A percentile compares a stretch with the other conserved stretches of the same genome.
These are phyloP conservation scores for Petrocephalus sullivani DNA, from an alignment of 2,797 vertebrate species.

Conservation along the genomic window DNA sequence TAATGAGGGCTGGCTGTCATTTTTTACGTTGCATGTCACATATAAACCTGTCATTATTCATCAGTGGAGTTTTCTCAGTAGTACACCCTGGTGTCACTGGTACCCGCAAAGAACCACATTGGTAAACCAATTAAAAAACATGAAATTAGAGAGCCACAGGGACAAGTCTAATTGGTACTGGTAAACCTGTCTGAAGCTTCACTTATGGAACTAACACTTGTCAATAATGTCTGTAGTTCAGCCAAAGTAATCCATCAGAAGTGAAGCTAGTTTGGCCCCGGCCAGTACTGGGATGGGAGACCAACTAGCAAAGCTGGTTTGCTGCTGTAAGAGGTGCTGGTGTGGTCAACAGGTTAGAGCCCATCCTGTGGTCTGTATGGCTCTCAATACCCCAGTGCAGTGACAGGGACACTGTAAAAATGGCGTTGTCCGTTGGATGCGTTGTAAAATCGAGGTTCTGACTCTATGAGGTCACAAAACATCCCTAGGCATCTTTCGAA, in stretches of 20 bases:
- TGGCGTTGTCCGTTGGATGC: background rate
- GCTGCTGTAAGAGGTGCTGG: background rate
- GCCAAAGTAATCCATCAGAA: background rate
- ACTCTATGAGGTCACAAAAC: background rate
- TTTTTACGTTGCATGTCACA: background rate
- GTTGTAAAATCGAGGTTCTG: background rate
- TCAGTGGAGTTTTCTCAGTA: background rate
- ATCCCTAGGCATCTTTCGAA: background rate
- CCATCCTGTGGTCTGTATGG: background rate
- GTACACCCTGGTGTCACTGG: background rate
- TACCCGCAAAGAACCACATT: background rate
- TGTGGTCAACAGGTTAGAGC: background rate
- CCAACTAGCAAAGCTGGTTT: background rate
- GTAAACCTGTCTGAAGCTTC: background rate
- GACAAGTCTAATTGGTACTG: background rate
- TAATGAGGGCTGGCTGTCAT: background rate
- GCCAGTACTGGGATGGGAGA: background rate
- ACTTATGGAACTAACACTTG: background rate
- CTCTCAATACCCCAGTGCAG: background rate
- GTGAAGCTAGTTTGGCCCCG: background rate
- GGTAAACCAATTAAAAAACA: background rate
- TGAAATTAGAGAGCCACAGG: background rate
- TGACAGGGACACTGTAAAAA: background rate
- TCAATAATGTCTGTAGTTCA: background rate
- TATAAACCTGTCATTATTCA: background rate